Base-by-base conservation (phyloP, 2,797 vertebrate genomes). In the Gambusia yucatana region DNA sequence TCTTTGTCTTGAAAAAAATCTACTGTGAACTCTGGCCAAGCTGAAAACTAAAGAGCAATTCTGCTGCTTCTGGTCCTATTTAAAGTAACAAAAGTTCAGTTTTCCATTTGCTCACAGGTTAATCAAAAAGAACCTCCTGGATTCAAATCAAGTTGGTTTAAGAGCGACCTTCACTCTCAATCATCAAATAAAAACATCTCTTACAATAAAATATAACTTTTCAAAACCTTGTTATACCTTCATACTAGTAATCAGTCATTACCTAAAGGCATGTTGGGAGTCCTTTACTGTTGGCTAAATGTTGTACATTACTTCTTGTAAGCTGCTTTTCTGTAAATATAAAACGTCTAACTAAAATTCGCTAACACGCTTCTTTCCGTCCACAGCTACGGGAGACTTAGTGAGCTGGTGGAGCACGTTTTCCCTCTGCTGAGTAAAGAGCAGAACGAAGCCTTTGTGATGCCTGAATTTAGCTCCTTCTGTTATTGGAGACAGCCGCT, bases 401-500 rank as follows among this genome's bases (percentile, higher is more conserved):
- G 98, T 3, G 98, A 99, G 91, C 97, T 99, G 55, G 98, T 99
- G 91, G 98, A 99, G 85, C 97, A 99, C 0, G 97, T 99, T 75
- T 99, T 99, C 92, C 98, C 98, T 2, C 73, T 99, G 88, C 92
- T 99, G 88, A 97, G 92, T 87, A 99, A 99, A 95, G 98, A 99
- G 91, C 97, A 98, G 94, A 98, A 92, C 86, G 97, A 97, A n/a
- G 98, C 97, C 75, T 99, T 99, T 83, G 88, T 89, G 0, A 97
- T 96, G 95, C 98, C 98, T 0, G 98, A 99, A 92, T 99, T 95
- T 95, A 99, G 98, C 91, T 97, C 97, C 22, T 99, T 99, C 94
- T 99, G 97, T 91, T 99, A 97, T 86, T 99, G 98, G 98, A 96
- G 98, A 89, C 97, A 97, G 69, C 97, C 97, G 3, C 96, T 99